Evolutionary conservation across 2,888 invertebrate species (phyloP).

Genomic region (Cecidostiba fungosa): DNA sequence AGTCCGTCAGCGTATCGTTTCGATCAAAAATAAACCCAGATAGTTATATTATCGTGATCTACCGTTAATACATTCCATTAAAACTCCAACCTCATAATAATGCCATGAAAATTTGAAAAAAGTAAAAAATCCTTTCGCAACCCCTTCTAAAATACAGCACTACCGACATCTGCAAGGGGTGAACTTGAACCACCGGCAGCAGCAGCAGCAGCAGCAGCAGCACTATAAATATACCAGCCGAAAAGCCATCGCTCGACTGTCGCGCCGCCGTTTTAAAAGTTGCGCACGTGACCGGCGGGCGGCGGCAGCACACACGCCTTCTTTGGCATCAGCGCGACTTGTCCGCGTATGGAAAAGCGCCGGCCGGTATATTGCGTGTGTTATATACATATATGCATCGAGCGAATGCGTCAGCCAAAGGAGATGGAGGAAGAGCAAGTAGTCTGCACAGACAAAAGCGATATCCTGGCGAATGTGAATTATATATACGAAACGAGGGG

Average conservation of each 20-base stretch:
- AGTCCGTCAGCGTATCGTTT: background rate
- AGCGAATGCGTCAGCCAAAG: conserved; percentile 1
- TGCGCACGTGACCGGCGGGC: conserved; percentile 68
- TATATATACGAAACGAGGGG: background rate
- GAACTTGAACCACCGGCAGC: background rate
- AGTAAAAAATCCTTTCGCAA: too few species aligned
- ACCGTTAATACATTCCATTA: background rate
- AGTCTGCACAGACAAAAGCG: background rate
- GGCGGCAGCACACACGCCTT: conserved; percentile 69
- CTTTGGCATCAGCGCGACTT: conserved; percentile 67
- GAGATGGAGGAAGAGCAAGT: background rate
- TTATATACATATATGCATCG: background rate
- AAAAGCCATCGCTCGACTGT: background rate
- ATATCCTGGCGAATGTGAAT: background rate
- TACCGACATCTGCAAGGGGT: conserved; percentile 22
- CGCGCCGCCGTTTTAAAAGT: conserved; percentile 63
- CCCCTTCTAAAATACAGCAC: background rate
- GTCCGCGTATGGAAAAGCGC: conserved; percentile 14
- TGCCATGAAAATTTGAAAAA: too few species aligned
- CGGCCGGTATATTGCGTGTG: background rate
- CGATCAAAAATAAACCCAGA: background rate
- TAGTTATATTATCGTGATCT: background rate
- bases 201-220: too few species aligned
- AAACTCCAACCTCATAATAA: too few species aligned
- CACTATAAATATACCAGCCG: background rate